phyloP scores from a whole-genome alignment of 2,888 invertebrate species.

The Drosophila kambysellisi region DNA sequence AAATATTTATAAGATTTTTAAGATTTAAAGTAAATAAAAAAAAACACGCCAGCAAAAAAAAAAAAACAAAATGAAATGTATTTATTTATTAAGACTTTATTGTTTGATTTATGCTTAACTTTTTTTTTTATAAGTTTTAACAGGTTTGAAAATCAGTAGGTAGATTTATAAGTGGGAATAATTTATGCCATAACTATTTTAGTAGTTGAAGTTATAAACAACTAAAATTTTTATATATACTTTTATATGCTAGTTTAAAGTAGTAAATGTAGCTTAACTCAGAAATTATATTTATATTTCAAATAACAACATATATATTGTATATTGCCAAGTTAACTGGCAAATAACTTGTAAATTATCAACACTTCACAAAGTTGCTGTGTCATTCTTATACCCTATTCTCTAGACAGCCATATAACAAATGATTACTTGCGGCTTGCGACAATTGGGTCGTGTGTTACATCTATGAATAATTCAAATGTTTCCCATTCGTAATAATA shows the following conservation, averaged over 20 bases:
- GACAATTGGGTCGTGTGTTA: conserved; percentile 62
- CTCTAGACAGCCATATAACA: not conserved
- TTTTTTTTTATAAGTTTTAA: not conserved
- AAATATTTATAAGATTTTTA: too few relatives aligned
- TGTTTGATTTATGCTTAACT: not conserved
- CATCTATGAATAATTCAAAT: conserved; percentile 72
- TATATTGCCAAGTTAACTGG: not conserved
- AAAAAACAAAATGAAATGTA: not conserved
- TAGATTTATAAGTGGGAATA: not conserved
- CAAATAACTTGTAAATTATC: not conserved
- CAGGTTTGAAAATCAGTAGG: not conserved
- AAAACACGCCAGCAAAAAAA: too few relatives aligned
- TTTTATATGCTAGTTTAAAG: not conserved
- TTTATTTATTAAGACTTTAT: not conserved
- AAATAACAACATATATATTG: not conserved
- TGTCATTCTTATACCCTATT: conserved; percentile 7
- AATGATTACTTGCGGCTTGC: conserved; percentile 51
- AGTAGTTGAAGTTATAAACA: not conserved
- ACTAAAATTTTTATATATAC: not conserved
- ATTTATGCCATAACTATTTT: not conserved
- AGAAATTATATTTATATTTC: not conserved
- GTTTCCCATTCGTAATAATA: conserved; percentile 60
- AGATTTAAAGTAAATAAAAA: not conserved
- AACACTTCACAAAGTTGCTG: not conserved
- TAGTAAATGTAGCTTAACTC: not conserved